Evolutionary conservation across 2,888 invertebrate genomes (phyloP), one percentile per base, ranked within the genome.

Genomic region (Slavum lentiscoides): DNA sequence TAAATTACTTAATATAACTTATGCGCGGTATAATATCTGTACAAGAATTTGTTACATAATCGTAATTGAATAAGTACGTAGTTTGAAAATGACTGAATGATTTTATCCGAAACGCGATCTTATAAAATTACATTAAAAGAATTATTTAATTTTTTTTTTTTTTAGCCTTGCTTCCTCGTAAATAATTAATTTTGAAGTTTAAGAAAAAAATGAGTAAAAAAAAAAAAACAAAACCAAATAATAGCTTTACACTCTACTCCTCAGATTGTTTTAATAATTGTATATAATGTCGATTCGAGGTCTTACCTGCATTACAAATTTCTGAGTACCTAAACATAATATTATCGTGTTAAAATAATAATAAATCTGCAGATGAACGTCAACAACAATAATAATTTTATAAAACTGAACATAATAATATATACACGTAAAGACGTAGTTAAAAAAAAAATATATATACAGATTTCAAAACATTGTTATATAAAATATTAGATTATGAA

Each of bases 281-380:
- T 39, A 74, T 30, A 30, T 11, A 55, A 37, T 55, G 74, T 37
- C 21, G n/a, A 66, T 66, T 74, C 55, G 74, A 74, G 74, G 55
- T 66, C 55, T 64, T 9, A 13, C 64, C 64, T 66, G 37, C 55
- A 74, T 74, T 37, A 30, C 39, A 17, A 66, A 55, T 74, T 55
- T 21, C 21, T 15, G 37, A 66, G 30, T 30, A 30, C 30, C 30
- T 30, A 55, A 21, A 21, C 21, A 21, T 58, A 58, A 43, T 21
- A 21, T 59, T 59, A n/a, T 59, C 21, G 21, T 9, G 21, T 59
- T 59, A n/a, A 59, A 49, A 49, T 49, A 49, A 49, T 49, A 59
- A 21, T 21, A 59, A n/a, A 59, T 21, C 9, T 58, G 11, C n/a
- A 3, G n/a, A 58, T 59, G 21, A 59, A 59, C 59, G 21, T 4